Conservation (phyloP, 2,113 vertebrate species). For the Plotosus lineatus region DNA sequence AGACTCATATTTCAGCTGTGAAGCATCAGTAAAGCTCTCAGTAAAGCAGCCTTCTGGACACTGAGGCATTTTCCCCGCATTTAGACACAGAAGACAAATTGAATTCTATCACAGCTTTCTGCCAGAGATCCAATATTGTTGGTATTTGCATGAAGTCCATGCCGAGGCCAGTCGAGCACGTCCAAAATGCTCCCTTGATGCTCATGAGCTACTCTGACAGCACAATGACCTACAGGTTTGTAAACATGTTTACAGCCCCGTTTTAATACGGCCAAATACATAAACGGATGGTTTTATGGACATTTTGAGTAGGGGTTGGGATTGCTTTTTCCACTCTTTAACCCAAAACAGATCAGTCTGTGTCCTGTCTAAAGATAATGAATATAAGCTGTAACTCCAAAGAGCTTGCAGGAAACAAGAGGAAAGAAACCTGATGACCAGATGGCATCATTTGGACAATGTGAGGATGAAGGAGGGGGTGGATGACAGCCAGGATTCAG, state of each 20-base stretch:
- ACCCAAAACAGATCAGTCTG: slow-evolving; percentile 31
- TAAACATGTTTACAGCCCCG: slow-evolving; percentile 1
- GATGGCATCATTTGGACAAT: slow-evolving; percentile 45
- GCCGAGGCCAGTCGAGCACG: background rate
- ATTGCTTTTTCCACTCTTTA: slow-evolving; percentile 45
- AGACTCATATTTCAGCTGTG: background rate
- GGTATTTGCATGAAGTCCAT: background rate
- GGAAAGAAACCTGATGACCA: slow-evolving; percentile 34
- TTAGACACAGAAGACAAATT: background rate
- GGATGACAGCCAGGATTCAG: slow-evolving; percentile 34
- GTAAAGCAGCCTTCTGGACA: background rate
- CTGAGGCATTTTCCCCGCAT: background rate
- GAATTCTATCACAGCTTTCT: background rate
- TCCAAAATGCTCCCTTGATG: background rate
- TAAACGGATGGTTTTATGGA: slow-evolving; percentile 28
- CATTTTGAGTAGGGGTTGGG: slow-evolving; percentile 19
- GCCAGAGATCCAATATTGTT: background rate
- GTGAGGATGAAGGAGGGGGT: slow-evolving; percentile 7
- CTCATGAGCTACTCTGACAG: background rate
- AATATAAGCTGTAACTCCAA: slow-evolving; percentile 38
- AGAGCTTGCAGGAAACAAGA: slow-evolving; percentile 16
- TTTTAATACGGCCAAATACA: background rate
- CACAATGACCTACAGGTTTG: background rate
- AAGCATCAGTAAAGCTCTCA: background rate
- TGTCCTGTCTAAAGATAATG: slow-evolving; percentile 24